Conservation (phyloP, 2,113 vertebrate species). For the Fregata magnificens region DNA sequence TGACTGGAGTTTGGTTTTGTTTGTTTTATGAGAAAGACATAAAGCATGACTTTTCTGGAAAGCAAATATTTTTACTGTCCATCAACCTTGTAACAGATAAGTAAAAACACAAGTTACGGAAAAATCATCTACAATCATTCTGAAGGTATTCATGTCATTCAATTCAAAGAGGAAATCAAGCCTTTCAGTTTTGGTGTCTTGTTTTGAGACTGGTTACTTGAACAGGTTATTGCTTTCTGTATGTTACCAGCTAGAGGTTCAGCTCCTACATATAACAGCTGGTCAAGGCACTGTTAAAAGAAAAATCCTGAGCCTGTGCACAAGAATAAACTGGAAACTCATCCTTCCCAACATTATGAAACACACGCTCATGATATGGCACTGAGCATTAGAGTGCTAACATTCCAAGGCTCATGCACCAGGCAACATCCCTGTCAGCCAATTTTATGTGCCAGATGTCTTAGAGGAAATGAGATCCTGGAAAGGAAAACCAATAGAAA, state of each 20-base stretch:
- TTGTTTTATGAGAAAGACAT: background rate
- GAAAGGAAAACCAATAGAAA: background rate
- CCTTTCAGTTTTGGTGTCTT: background rate
- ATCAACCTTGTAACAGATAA: background rate
- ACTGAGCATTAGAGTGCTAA: slow-evolving; percentile 33
- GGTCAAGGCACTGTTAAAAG: background rate
- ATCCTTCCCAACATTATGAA: slow-evolving; percentile 66
- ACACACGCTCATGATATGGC: slow-evolving; percentile 56
- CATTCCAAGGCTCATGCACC: slow-evolving; percentile 41
- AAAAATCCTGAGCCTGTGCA: background rate
- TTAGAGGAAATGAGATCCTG: slow-evolving; percentile 16
- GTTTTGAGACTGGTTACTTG: background rate
- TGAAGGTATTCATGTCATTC: background rate
- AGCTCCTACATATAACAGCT: background rate
- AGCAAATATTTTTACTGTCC: slow-evolving; percentile 1
- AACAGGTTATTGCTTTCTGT: background rate
- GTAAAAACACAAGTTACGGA: background rate
- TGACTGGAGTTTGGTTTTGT: background rate
- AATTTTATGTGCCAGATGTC: slow-evolving; percentile 10
- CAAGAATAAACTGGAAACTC: slow-evolving; percentile 70
- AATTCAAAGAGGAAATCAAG: background rate
- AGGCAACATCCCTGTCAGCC: slow-evolving; percentile 18
- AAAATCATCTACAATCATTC: background rate
- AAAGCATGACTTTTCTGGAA: background rate
- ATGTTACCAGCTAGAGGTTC: background rate